Conservation (phyloP, 2,797 vertebrate genomes). For the Lophius americanus region DNA sequence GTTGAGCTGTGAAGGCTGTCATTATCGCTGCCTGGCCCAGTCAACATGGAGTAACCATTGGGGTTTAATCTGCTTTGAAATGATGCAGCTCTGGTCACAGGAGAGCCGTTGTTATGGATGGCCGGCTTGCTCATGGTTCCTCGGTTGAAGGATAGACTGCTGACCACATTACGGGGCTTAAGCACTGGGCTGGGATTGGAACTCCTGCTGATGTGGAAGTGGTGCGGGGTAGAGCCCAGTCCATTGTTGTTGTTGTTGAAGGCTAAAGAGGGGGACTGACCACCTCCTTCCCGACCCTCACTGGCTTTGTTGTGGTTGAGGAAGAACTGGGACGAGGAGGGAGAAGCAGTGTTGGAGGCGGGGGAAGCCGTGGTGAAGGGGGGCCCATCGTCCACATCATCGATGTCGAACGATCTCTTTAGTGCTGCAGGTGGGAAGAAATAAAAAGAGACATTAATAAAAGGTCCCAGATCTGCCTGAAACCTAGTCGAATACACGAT, state of each 20-base stretch:
- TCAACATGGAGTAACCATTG: constrained; percentile 72
- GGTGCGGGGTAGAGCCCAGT: constrained; percentile 58
- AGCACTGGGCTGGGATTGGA: constrained; percentile 72
- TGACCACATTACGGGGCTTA: constrained; percentile 68
- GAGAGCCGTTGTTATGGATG: constrained; percentile 62
- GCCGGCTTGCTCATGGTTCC: constrained; percentile 71
- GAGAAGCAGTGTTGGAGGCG: constrained; percentile 64
- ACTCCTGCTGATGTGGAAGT: constrained; percentile 54
- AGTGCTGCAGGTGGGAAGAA: constrained; percentile 77
- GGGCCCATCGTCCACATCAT: constrained; percentile 81
- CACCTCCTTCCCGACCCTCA: constrained; percentile 49
- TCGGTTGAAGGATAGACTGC: constrained; percentile 83
- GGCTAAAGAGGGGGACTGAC: constrained; percentile 41
- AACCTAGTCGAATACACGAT: no score
- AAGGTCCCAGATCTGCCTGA: background rate
- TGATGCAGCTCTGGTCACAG: constrained; percentile 77
- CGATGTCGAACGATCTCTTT: constrained; percentile 89
- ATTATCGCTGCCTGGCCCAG: constrained; percentile 82
- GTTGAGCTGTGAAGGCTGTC: constrained; percentile 89
- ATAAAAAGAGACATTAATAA: background rate
- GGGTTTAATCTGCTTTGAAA: constrained; percentile 84
- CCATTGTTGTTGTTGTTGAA: constrained; percentile 56
- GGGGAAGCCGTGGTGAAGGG: constrained; percentile 75
- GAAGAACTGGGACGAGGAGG: constrained; percentile 67
- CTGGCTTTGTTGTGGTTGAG: constrained; percentile 60